A percentile compares a stretch with the other conserved stretches of the same genome.
These are phyloP conservation scores for Drosophila colorata DNA, from an alignment of 2,888 invertebrate genomes.

Conservation along the genomic window DNA sequence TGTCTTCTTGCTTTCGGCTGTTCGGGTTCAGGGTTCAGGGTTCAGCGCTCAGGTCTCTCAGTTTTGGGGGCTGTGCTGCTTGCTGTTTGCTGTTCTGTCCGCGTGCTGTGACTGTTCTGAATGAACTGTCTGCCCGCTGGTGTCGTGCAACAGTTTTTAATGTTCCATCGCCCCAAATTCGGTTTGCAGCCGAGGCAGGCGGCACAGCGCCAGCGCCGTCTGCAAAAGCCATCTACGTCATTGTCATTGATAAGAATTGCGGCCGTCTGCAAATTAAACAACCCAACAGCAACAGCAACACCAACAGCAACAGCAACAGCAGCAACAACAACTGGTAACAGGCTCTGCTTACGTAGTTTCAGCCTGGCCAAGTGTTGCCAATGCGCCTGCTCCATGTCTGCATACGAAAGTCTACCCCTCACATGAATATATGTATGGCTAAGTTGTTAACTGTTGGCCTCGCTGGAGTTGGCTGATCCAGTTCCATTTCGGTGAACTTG, in stretches of 20 bases:
- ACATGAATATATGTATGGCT: neutral
- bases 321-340: constrained; percentile 10
- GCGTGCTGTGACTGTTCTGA: constrained; percentile 81
- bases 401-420: constrained; percentile 38
- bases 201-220: constrained; percentile 19
- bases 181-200: constrained; percentile 56
- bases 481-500: constrained; percentile 17
- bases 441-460: constrained; percentile 11
- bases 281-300: constrained; percentile 8
- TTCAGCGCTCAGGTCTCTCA: neutral
- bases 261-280: constrained; percentile 39
- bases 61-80: neutral
- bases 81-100: constrained; percentile 46
- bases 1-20: constrained; percentile 9
- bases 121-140: constrained; percentile 79
- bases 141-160: constrained; percentile 84
- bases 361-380: constrained; percentile 30
- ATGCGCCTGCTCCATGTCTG: constrained; percentile 67
- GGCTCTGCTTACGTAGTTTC: constrained; percentile 67
- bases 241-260: constrained; percentile 77
- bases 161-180: constrained; percentile 78
- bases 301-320: no score
- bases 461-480: neutral
- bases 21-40: constrained; percentile 10
- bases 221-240: constrained; percentile 68